These are phyloP conservation scores for Alces alces DNA, from an alignment of 2,113 vertebrate genomes.

Conservation along the genomic window DNA sequence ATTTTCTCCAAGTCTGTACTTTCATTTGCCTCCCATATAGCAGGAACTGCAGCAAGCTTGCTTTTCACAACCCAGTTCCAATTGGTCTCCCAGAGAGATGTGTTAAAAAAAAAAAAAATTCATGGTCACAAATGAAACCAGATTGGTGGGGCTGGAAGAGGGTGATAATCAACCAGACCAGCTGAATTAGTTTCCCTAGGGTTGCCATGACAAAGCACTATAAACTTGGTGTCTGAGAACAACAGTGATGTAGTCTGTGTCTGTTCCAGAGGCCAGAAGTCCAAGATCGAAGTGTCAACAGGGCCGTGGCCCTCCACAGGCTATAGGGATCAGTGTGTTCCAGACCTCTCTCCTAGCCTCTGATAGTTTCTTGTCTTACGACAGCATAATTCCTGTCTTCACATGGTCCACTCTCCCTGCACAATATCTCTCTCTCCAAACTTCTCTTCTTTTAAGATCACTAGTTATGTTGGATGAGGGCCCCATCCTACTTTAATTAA, in stretches of 20 bases:
- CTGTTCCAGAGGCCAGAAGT: background rate
- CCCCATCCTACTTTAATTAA: background rate
- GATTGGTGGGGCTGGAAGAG: background rate
- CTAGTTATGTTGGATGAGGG: background rate
- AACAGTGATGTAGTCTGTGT: background rate
- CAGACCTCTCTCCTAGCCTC: background rate
- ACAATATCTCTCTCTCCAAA: background rate
- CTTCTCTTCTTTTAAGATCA: background rate
- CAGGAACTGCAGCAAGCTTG: background rate
- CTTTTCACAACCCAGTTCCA: background rate
- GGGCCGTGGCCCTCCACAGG: background rate
- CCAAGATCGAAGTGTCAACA: background rate
- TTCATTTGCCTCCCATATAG: background rate
- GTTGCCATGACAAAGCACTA: background rate
- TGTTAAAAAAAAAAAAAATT: background rate
- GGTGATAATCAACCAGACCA: background rate
- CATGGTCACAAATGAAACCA: background rate
- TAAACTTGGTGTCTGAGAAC: background rate
- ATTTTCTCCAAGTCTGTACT: background rate
- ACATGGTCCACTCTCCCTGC: background rate
- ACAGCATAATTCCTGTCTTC: background rate
- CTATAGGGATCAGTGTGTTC: background rate
- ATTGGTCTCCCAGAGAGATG: background rate
- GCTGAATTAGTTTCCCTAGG: background rate
- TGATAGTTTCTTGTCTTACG: background rate